Conservation (phyloP, 2,113 vertebrate species). For the Ginglymostoma cirratum region DNA sequence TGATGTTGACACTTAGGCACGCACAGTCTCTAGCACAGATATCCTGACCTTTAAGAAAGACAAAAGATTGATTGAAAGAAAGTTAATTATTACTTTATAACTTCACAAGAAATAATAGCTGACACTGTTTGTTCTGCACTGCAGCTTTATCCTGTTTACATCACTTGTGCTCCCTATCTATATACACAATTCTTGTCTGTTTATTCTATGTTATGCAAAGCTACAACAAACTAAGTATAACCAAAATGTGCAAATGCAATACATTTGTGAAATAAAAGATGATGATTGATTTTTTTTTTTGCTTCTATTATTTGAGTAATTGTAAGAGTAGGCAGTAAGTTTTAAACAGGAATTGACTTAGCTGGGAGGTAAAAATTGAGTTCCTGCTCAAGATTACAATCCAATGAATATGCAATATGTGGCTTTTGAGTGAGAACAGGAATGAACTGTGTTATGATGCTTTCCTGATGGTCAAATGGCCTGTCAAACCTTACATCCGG, state of each 20-base stretch:
- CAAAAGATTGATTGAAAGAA: background rate
- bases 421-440: background rate
- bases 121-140: background rate
- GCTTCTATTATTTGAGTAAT: background rate
- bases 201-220: background rate
- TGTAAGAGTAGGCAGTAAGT: background rate
- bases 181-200: conserved; percentile 13
- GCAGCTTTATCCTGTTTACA: conserved; percentile 29
- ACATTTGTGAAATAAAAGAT: conserved; percentile 14
- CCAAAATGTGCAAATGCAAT: background rate
- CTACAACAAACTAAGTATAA: background rate
- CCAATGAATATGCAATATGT: background rate
- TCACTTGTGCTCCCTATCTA: background rate
- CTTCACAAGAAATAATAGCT: background rate
- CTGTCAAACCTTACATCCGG: background rate
- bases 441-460: background rate
- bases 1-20: conserved; percentile 13
- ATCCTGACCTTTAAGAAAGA: background rate
- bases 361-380: background rate
- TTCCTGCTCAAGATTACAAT: background rate
- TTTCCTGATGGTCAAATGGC: background rate
- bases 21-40: background rate
- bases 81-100: conserved; percentile 7
- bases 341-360: background rate
- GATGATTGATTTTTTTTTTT: background rate